Evolutionary conservation across 92 coral and sea anemone species (phyloP).

Genomic region (Zoanthus gigantus): DNA sequence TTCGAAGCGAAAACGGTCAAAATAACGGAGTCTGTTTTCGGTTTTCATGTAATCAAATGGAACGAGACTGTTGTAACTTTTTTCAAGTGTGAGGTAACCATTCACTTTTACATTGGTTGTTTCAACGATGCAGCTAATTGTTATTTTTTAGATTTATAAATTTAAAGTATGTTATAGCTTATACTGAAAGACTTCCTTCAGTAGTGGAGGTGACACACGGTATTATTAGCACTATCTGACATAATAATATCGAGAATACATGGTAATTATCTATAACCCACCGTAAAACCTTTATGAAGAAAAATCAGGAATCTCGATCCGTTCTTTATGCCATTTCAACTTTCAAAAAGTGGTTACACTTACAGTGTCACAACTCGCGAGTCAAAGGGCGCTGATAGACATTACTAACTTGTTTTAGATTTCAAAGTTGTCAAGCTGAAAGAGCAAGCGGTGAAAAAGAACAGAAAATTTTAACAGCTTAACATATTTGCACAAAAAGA

Average conservation of each 20-base stretch:
- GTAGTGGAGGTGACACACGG: background rate
- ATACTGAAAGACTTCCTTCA: too few relatives aligned
- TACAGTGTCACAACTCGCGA: background rate
- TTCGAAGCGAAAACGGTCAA: too few relatives aligned
- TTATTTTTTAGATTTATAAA: background rate
- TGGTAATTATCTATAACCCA: background rate
- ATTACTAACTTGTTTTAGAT: background rate
- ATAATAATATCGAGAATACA: background rate
- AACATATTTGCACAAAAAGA: background rate
- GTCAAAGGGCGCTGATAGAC: background rate
- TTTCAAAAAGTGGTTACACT: background rate
- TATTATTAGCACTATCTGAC: background rate
- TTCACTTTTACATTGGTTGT: background rate
- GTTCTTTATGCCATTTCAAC: constrained; percentile 4
- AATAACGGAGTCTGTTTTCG: too few relatives aligned
- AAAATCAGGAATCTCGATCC: background rate
- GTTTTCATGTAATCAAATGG: too few relatives aligned
- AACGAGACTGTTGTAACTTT: too few relatives aligned
- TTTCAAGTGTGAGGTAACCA: too few relatives aligned
- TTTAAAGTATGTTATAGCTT: too few relatives aligned
- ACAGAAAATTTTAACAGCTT: background rate
- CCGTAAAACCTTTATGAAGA: constrained; percentile 8
- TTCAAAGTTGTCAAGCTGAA: background rate
- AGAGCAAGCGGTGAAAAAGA: background rate
- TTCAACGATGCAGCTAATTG: background rate